Conservation (phyloP, 2,113 vertebrate genomes). For the Glaucomys volans region DNA sequence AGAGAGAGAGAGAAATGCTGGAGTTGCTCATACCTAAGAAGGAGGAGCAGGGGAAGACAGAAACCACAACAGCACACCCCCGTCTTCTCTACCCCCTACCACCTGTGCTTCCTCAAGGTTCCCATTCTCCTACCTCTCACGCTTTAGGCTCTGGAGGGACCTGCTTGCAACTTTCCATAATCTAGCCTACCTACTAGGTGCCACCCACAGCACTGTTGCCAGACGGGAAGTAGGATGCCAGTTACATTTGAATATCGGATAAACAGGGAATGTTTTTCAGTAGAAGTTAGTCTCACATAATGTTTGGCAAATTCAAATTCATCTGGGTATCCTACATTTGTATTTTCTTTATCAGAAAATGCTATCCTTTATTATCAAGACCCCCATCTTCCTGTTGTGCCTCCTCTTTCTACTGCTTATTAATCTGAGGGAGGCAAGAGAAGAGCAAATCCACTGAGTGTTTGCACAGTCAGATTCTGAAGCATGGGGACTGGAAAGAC, state of each 20-base stretch:
- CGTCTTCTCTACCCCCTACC: neutral
- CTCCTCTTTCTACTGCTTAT: neutral
- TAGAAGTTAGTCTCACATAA: neutral
- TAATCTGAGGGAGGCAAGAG: neutral
- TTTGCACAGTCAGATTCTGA: neutral
- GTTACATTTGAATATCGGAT: neutral
- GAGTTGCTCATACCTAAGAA: no score
- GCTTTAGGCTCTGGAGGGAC: no score
- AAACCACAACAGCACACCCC: fast-evolving
- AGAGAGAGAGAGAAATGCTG: fast-evolving
- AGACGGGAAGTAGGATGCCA: neutral
- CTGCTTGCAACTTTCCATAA: neutral
- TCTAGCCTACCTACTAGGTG: neutral
- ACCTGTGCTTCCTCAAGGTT: no score
- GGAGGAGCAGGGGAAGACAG: neutral
- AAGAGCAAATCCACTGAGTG: neutral
- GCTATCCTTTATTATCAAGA: neutral
- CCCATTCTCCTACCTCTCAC: neutral
- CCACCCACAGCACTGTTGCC: no score
- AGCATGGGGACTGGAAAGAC: neutral
- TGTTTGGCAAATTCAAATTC: neutral
- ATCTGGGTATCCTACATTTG: neutral
- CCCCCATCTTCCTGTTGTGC: neutral
- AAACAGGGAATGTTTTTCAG: neutral
- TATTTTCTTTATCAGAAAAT: neutral